Evolutionary conservation across 1,140 invertebrate genomes (phyloP), one percentile per base, ranked within the genome.

Genomic region (Copidosoma floridanum): DNA sequence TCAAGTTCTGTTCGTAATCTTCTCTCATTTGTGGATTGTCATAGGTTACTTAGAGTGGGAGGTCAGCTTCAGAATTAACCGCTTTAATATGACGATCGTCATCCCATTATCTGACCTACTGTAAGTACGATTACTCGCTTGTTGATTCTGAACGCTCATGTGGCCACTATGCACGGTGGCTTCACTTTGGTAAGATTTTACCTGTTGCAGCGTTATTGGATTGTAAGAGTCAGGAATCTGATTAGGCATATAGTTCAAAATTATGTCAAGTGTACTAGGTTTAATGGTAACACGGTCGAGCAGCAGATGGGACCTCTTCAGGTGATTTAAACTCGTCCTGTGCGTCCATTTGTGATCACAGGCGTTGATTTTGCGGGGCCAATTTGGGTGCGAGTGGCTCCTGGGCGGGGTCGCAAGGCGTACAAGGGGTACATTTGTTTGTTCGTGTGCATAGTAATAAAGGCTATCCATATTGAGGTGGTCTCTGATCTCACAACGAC

Each of bases 381-480:
- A 1, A 23, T 75, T 0, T 32, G 56, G 2, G 43, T 71, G 0
- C 62, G 59, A 55, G 21, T 35, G 7, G 26, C 32, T n/a, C 16
- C 27, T 21, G 55, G 61, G 18, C 56, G 47, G 38, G 57, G 53
- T 10, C 20, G 21, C 3, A 47, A 14, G n/a, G 29, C 53, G 0
- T 41, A 41, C 21, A 66, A 66, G 16, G 57, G 50, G 4, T 62
- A 56, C 35, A 37, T 66, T n/a, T 38, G 43, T 0, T 2, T 48
- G 7, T 71, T 71, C 53, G 43, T 59, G 16, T 71, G 66, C 35
- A 61, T 68, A 37, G 40, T 58, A 2, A 67, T 65, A 0, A 65
- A 66, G 14, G 72, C 69, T n/a, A 29, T 69, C 3, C 73, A 73
- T 57, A 38, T 72, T 11, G 70, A 74, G 57, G 61, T 68, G 0